Base-by-base conservation (phyloP, 2,113 vertebrate species). In the Lasiurus cinereus region DNA sequence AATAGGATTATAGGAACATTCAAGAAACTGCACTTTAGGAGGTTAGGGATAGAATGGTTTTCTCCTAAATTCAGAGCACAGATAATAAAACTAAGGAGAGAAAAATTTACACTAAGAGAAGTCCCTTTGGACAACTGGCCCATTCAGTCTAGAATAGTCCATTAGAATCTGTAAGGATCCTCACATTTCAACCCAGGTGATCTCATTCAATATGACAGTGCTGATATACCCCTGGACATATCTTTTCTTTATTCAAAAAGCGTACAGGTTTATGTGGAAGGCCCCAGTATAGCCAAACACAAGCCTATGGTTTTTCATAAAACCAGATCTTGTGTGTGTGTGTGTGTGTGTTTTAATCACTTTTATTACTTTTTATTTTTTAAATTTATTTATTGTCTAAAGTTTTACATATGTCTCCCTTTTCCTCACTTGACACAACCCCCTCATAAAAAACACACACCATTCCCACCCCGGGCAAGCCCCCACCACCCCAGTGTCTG, bases 1-100 rank as follows among this genome's bases (percentile, higher is more conserved):
- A 93, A 92, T 96, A 88, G 70, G 46, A 85, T 64, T 89, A 85
- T 89, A 95, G 18, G 50, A 89, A 92, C 13, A 73, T 91, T 64
- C 29, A 39, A 39, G 39, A 39, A 39, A 87, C 46, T 87, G 3
- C 7, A 82, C 62, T 85, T 82, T 89, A 91, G 72, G 31, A 92
- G 11, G 8, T 50, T 78, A 22, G n/a, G 31, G 13, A 5, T 22
- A 94, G 14, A 80, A 82, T 79, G 6, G 12, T 89, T 85, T 78
- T 88, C 19, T 82, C 50, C 52, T 24, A 91, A 94, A 85, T 64
- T 88, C 8, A 92, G 48, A 95, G 33, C 50, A 85, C 27, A 59
- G 9, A 59, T 52, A 83, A 83, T 83, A 83, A 95, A 91, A 18
- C 16, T 72, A 87, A 73, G 14, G 31, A 77, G 27, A 84, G 16